Percentiles rank a stretch among this genome's conserved stretches.
phyloP scores from a whole-genome alignment of 2,113 vertebrate species.

The Carassius gibelio region DNA sequence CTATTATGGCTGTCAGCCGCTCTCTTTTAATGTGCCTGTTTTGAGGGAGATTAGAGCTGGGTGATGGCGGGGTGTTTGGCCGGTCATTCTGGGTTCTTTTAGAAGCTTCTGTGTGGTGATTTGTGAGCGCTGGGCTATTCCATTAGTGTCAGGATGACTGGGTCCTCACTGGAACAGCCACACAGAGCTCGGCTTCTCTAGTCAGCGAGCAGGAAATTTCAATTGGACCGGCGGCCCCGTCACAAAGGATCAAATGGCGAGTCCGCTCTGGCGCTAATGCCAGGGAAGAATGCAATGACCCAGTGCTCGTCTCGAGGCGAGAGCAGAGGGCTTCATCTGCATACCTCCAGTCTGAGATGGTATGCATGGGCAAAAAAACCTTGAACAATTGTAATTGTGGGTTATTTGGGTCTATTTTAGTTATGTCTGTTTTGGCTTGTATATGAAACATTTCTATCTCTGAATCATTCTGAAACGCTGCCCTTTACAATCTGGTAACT shows the following conservation, averaged over 20 bases:
- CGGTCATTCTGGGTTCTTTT: not conserved
- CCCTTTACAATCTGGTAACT: not conserved
- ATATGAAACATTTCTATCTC: not conserved
- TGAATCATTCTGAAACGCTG: too few species aligned
- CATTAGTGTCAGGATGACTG: slow-evolving; percentile 44
- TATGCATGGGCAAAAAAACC: not conserved
- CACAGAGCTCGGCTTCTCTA: slow-evolving; percentile 14
- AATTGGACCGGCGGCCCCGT: slow-evolving; percentile 9
- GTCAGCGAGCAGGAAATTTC: slow-evolving; percentile 40
- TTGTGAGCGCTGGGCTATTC: slow-evolving; percentile 22
- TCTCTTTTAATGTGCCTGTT: slow-evolving; percentile 49
- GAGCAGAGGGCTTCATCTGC: slow-evolving; percentile 48
- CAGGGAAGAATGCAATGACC: not conserved
- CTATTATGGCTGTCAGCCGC: slow-evolving; percentile 49
- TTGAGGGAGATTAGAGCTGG: slow-evolving; percentile 38
- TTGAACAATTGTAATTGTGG: not conserved
- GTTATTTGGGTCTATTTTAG: not conserved
- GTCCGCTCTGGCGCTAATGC: not conserved
- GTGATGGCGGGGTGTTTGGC: not conserved
- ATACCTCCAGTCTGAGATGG: slow-evolving; percentile 1
- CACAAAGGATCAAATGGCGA: slow-evolving; percentile 46
- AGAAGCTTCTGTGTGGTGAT: slow-evolving; percentile 33
- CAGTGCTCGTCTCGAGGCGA: not conserved
- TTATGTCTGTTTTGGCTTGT: not conserved
- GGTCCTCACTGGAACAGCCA: slow-evolving; percentile 8